phyloP scores from a whole-genome alignment of 2,888 invertebrate species.

The Leucophenga montana region DNA sequence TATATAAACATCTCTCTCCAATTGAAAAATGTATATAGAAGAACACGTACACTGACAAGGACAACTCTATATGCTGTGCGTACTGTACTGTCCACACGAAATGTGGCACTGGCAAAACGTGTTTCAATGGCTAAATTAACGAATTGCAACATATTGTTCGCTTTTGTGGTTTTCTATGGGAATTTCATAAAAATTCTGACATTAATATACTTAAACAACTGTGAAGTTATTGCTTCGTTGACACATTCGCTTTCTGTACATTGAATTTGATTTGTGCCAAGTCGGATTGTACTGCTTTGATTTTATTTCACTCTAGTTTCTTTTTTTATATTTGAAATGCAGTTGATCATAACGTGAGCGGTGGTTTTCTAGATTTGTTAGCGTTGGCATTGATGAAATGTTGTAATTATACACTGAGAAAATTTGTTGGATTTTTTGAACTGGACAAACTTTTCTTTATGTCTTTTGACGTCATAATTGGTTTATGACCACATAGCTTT shows the following conservation, averaged over 20 bases:
- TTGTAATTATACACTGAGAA: background rate
- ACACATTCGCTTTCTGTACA: background rate
- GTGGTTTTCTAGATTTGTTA: background rate
- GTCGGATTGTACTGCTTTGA: background rate
- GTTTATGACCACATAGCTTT: no score
- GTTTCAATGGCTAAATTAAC: conserved; percentile 66
- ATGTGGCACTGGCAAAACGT: no score
- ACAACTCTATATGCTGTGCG: background rate
- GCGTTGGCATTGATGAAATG: background rate
- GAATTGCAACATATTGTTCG: conserved; percentile 64
- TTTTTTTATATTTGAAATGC: conserved; percentile 2
- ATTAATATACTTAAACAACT: conserved; percentile 2
- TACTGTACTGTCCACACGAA: conserved; percentile 45
- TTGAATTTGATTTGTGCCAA: conserved; percentile 1
- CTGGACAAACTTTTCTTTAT: no score
- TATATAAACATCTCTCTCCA: background rate
- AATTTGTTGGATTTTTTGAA: background rate
- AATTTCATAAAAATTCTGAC: background rate
- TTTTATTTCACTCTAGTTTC: background rate
- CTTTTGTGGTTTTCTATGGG: background rate
- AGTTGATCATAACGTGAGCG: background rate
- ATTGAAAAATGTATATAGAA: no score
- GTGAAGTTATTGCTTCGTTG: conserved; percentile 14
- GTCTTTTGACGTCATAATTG: no score
- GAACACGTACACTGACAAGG: conserved; percentile 12